Base-by-base conservation (phyloP, 92 coral and sea anemone genomes). In the Ricordea florida region DNA sequence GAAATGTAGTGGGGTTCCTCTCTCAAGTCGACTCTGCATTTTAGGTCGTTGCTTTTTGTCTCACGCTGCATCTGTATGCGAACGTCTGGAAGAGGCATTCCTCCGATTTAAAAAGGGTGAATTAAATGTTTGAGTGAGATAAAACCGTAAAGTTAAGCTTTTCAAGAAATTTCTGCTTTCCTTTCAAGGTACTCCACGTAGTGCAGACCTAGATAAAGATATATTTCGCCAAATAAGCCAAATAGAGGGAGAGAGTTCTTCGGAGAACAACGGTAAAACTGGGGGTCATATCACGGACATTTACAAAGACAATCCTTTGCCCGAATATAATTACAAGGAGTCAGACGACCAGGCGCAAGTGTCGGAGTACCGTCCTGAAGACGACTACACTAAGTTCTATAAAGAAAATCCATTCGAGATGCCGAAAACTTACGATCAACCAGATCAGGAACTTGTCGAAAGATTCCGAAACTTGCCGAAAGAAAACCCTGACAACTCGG, bases 321-420 rank as follows among this genome's bases (percentile, higher is more conserved):
- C 96, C 30, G 96, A 90, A 38, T 90, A 90, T 51, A 69, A 65
- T 35, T 77, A 77, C 51, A 78, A 68, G 59, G 96, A 90, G 25
- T 46, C 42, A 25, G 61, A 58, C 28, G 86, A 76, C 17, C n/a
- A n/a, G 66, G 62, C 41, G 36, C n/a, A 56, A 55, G 35, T 10
- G 20, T 21, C 68, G 5, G 83, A 50, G 26, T 47, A 37, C 33
- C 45, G 27, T 28, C 48, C 65, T 30, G n/a, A 25, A 32, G 73
- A 56, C 8, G 73, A 62, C 5, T 26, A 57, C 41, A 33, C 25
- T 8, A 65, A 65, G 15, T 37, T 35, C n/a, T 37, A 62, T 40
- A 62, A 37, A 72, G 18, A n/a, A 21, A 55, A 70, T 70, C 75
- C 75, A 16, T 49, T 68, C 16, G 46, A 53, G 42, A 70, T 11